Conservation (phyloP, 2,113 vertebrate species). For the Pholis gunnellus region DNA sequence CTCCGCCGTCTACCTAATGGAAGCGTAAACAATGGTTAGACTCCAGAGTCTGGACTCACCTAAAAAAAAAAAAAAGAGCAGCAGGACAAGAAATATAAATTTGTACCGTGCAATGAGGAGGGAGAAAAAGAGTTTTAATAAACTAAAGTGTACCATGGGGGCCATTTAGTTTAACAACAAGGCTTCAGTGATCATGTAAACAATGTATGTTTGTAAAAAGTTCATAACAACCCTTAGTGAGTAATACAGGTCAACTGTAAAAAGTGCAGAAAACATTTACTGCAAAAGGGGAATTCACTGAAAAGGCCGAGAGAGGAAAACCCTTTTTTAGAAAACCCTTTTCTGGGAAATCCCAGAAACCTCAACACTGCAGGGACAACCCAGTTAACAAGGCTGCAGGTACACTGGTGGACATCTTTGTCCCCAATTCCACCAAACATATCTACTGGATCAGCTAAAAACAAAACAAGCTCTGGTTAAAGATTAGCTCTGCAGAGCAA, state of each 20-base stretch:
- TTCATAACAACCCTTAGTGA: slow-evolving; percentile 3
- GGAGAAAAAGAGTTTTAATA: background rate
- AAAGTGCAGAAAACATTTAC: slow-evolving; percentile 13
- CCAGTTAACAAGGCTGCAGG: background rate
- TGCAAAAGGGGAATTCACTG: slow-evolving; percentile 11
- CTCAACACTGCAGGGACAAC: slow-evolving; percentile 9
- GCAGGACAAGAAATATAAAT: slow-evolving; percentile 5
- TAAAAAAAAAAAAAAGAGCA: slow-evolving; percentile 1
- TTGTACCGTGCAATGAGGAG: background rate
- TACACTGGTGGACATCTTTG: background rate
- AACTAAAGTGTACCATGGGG: background rate
- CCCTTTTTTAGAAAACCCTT: slow-evolving; percentile 33
- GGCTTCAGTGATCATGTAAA: background rate
- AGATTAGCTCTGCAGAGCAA: background rate
- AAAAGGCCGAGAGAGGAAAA: background rate
- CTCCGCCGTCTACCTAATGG: slow-evolving; percentile 43
- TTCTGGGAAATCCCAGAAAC: slow-evolving; percentile 25
- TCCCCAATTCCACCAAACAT: background rate
- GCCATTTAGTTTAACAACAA: slow-evolving; percentile 4
- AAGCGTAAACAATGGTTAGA: slow-evolving; percentile 52
- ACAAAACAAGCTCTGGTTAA: slow-evolving; percentile 10
- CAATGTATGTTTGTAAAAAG: background rate
- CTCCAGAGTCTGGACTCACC: slow-evolving; percentile 1
- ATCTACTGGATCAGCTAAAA: slow-evolving; percentile 1
- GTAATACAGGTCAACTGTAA: slow-evolving; percentile 17